Evolutionary conservation across 2,113 vertebrate species (phyloP), one percentile per base, ranked within the genome.

Genomic region (Diphyllodes magnificus): DNA sequence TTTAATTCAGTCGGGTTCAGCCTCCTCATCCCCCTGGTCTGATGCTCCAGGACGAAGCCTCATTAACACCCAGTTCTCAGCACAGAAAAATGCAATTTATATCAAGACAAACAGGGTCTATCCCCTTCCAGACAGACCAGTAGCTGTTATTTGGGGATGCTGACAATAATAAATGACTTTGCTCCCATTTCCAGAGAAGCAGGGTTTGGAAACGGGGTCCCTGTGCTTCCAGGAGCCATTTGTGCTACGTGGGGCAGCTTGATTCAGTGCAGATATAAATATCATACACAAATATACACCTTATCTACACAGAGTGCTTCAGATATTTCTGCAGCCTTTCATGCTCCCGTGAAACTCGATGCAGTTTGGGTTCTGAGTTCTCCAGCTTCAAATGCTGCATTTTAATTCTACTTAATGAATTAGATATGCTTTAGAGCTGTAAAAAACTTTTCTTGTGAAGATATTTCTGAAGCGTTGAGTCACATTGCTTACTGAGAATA

Each of bases 361-460:
- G 79, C 87, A 89, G 79, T 71, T 88, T 78, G 68, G 54, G 59
- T 71, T 93, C 93, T 86, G 73, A 87, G 39, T 72, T 85, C 65
- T 42, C 30, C 49, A 64, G 54, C 69, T 95, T 92, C 91, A 92
- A 88, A 90, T 66, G 54, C 33, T 86, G 71, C 83, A 78, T 96
- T 94, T 95, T 87, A 95, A 97, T 94, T 87, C 78, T 89, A 23
- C 78, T 93, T 95, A 97, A 96, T 95, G 96, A 95, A 97, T 97
- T 96, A 94, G 86, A 72, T 75, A 66, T 35, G 88, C 76, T 96
- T 86, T 85, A 59, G 80, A 93, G 64, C 86, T 81, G 45, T 60
- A 81, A 96, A 61, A 95, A 91, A 84, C 75, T 56, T 93, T 60
- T 72, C 90, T 64, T 57, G 22, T 54, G 92, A 86, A 81, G 83